Base-by-base conservation (phyloP, 2,797 vertebrate genomes). In the Vultur gryphus region DNA sequence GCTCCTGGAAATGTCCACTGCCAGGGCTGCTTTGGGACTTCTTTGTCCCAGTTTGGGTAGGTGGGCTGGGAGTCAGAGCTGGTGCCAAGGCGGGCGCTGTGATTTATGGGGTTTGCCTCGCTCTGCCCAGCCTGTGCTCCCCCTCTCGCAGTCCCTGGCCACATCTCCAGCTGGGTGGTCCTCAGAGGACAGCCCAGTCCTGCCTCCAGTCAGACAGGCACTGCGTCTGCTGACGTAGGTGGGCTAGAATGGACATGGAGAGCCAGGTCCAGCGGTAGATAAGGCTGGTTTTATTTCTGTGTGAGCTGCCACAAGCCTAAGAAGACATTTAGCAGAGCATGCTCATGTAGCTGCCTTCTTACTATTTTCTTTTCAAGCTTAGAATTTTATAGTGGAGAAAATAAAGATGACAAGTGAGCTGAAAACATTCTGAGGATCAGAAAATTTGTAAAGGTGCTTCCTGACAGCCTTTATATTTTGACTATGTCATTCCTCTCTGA, bases 401-500 rank as follows among this genome's bases (percentile, higher is more conserved):
- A 79, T 66, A 94, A 73, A 92, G 35, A 54, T 70, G 84, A 86
- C 57, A 85, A 43, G 70, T 39, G 69, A 95, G 41, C 44, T 72
- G 61, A 67, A 90, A 90, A 81, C 43, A 73, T 85, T 85, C 43
- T 41, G 28, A 76, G 64, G 64, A 83, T 88, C 70, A 84, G 70
- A 76, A 96, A 78, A 87, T 87, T 73, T 89, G 71, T 89, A 59
- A 84, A 93, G 66, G 55, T 93, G 43, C 59, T 79, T 93, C 54
- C 62, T 83, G 71, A 72, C 79, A 95, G 64, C 43, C 39, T 41
- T 80, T 75, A 18, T 71, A 62, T 85, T 80, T 75, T 92, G 46
- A 46, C 29, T 87, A 5, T 70, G 83, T 33, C 21, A 73, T 66
- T 94, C 31, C 39, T 70, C 51, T 72, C 3, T 58, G 77, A 46